Evolutionary conservation across 2,113 vertebrate genomes (phyloP).

Genomic region (Ursus arctos): DNA sequence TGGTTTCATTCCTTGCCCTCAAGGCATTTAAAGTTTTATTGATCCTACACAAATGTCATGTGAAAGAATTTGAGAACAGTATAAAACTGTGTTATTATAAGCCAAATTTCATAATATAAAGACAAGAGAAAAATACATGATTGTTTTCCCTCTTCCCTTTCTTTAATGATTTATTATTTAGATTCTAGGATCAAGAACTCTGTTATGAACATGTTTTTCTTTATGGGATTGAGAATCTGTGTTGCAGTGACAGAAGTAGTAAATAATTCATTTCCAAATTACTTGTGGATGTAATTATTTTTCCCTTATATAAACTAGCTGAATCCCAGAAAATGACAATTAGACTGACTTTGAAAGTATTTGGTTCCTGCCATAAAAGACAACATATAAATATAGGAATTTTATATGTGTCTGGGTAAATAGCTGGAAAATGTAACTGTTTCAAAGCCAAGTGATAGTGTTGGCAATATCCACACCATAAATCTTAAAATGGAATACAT

Average conservation of each 20-base stretch:
- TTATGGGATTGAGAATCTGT: not conserved
- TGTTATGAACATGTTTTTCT: not conserved
- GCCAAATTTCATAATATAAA: not conserved
- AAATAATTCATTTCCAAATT: slow-evolving; percentile 30
- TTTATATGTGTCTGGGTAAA: slow-evolving; percentile 12
- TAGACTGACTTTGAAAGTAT: not conserved
- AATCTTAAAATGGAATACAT: slow-evolving; percentile 1
- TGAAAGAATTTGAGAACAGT: slow-evolving; percentile 38
- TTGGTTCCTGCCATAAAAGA: not conserved
- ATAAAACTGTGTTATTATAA: slow-evolving; percentile 35
- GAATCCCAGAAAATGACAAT: not conserved
- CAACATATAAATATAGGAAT: not conserved
- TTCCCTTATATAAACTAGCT: not conserved
- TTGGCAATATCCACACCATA: not conserved
- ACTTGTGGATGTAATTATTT: slow-evolving; percentile 35
- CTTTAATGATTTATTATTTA: slow-evolving; percentile 13
- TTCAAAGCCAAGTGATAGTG: slow-evolving; percentile 35
- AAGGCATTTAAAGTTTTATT: slow-evolving; percentile 12
- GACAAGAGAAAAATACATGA: not conserved
- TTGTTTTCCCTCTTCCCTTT: not conserved
- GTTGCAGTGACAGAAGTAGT: not conserved
- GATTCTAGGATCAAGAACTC: slow-evolving; percentile 10
- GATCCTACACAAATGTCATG: not conserved
- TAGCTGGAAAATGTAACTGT: slow-evolving; percentile 14
- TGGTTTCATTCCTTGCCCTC: not conserved